Base-by-base conservation (phyloP, 2,113 vertebrate species). In the Pholis gunnellus region DNA sequence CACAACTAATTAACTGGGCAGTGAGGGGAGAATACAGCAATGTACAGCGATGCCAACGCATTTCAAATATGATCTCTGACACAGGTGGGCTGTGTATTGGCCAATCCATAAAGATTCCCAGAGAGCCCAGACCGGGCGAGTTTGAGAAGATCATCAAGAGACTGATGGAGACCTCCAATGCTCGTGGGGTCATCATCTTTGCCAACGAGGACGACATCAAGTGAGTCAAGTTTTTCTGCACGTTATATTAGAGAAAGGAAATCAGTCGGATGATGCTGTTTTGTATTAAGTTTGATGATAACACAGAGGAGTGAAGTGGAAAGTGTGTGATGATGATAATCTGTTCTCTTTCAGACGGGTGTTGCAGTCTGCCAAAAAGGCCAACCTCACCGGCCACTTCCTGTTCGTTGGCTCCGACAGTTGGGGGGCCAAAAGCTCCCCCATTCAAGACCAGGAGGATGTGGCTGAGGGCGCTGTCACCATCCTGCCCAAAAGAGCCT, bases 121-220 rank as follows among this genome's bases (percentile, higher is more conserved):
- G 97, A 87, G 97, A 99, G 74, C 97, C 98, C 48, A 97, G 95
- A 87, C 87, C 91, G 0, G 97, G 96, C 2, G 97, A 98, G 92
- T 99, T 98, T 36, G 97, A 99, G 73, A 99, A 99, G 90, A 95
- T 98, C 93, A 97, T 99, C 91, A 97, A 96, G 20, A 95, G 97
- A 60, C 95, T 99, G 15, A 95, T 98, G 95, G 98, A 98, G 93
- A 98, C 97, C 40, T 97, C 97, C 0, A 97, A 97, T 0, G 98
- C 98, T 18, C 94, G 98, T 0, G 97, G 95, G 0, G 94, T 99
- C 88, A 96, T 99, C 92, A 97, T 98, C 92, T 99, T 99, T 0
- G 98, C 98, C 70, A 99, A 97, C 0, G 98, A 99, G 87, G 98
- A 99, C 0, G 98, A 99, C 18, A 99, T 99, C 94, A 97, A 97